Evolutionary conservation across 1,140 invertebrate genomes (phyloP), one percentile per base, ranked within the genome.

Genomic region (Drosophila chauvacae): DNA sequence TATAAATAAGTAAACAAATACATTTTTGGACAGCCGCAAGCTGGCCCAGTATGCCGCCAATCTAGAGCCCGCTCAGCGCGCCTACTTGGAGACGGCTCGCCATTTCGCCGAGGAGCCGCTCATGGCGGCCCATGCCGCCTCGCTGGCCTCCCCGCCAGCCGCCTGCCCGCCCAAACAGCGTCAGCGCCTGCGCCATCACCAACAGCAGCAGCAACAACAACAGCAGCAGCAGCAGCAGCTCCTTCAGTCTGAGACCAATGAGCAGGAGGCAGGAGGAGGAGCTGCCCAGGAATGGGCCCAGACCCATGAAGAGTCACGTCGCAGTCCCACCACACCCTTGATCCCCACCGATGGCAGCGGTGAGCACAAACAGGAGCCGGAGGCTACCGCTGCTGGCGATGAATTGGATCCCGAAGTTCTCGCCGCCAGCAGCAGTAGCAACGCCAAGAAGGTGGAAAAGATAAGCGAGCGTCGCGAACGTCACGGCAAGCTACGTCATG

Each of bases 101-200:
- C 78, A 80, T 35, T 91, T 81, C 53, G 63, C 20, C 0, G 91
- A 92, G 37, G 91, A 92, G 53, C 64, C 71, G 9, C 75, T 72
- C 18, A 20, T 80, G 53, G 53, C n/a, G 35, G 51, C 70, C 69
- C 80, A 85, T 76, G 59, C 74, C 77, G 71, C 76, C 44, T 74
- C 81, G 13, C 26, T 86, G 59, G 68, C 72, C 3, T 84, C 91
- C 4, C 76, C 84, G 53, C 83, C 91, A 30, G 71, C 87, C 41
- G 81, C 85, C 75, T 85, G 81, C 44, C 90, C 87, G 28, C 91
- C 91, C 51, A 88, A 83, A 55, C 86, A 91, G 53, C 87, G 85
- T 4, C 87, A 91, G 59, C 84, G 82, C 9, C 51, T 74, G 35
- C 83, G 84, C n/a, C 81, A 83, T n/a, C 80, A 80, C 7, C 80